Conservation (phyloP, 2,113 vertebrate species). For the Galeopterus variegatus region DNA sequence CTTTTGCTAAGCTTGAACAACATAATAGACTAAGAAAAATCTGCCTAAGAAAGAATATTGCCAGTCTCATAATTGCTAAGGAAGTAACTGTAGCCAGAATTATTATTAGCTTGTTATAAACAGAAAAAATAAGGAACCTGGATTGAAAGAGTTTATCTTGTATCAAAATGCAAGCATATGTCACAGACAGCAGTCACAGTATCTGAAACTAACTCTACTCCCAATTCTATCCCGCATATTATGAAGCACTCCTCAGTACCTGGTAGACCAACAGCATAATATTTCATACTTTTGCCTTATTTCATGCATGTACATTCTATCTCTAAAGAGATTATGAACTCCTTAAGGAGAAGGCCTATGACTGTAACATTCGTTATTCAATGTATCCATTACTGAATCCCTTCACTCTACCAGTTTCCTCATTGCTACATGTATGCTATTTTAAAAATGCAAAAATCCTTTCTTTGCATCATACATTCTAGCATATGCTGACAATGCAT, state of each 20-base stretch:
- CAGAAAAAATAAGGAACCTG: background rate
- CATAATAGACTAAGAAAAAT: slow-evolving; percentile 8
- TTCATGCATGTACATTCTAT: background rate
- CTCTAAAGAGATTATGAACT: background rate
- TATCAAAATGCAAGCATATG: slow-evolving; percentile 41
- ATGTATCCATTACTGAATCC: background rate
- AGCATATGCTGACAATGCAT: background rate
- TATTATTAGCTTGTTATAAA: slow-evolving; percentile 49
- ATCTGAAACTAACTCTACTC: background rate
- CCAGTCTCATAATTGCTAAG: slow-evolving; percentile 55
- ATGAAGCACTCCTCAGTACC: background rate
- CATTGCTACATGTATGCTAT: background rate
- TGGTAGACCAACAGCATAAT: background rate
- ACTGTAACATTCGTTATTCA: background rate
- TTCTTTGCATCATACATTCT: background rate
- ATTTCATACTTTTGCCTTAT: background rate
- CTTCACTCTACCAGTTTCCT: background rate
- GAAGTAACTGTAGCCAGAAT: slow-evolving; percentile 44
- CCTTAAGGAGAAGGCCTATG: background rate
- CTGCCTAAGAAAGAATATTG: slow-evolving; percentile 37
- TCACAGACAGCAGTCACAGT: background rate
- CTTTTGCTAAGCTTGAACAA: slow-evolving; percentile 57
- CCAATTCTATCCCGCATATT: background rate
- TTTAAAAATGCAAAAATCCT: background rate
- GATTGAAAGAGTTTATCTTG: background rate